These are phyloP conservation scores for Anagrus nilaparvatae DNA, from an alignment of 1,140 invertebrate genomes.

Conservation along the genomic window DNA sequence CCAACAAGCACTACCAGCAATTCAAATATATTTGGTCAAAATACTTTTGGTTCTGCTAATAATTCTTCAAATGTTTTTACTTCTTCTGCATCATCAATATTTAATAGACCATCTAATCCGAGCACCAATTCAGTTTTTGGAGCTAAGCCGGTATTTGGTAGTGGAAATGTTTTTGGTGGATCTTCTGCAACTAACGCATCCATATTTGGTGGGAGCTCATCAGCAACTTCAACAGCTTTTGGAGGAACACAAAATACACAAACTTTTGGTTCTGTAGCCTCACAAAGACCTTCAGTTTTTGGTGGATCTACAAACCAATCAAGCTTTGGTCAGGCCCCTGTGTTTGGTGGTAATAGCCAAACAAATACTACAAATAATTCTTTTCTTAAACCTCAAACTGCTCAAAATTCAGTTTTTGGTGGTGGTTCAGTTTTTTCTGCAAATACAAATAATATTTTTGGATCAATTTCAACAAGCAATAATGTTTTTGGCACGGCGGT, in stretches of 20 bases:
- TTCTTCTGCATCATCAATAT: slow-evolving; percentile 21
- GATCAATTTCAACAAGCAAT: slow-evolving; percentile 7
- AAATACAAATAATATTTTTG: slow-evolving; percentile 16
- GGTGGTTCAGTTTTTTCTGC: too few relatives aligned
- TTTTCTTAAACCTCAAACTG: slow-evolving; percentile 21
- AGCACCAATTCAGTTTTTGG: slow-evolving; percentile 22
- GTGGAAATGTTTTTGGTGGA: slow-evolving; percentile 18
- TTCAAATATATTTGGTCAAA: slow-evolving; percentile 24
- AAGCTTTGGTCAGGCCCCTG: slow-evolving; percentile 24
- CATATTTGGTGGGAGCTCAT: slow-evolving; percentile 22
- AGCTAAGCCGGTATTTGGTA: slow-evolving; percentile 27
- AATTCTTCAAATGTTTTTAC: slow-evolving; percentile 24
- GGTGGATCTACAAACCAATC: slow-evolving; percentile 20
- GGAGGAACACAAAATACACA: slow-evolving; percentile 17
- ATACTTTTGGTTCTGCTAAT: slow-evolving; percentile 16
- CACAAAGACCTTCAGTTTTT: slow-evolving; percentile 22
- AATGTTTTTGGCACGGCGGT: slow-evolving; percentile 18
- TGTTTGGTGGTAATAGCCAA: slow-evolving; percentile 20
- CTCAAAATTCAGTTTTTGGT: slow-evolving; percentile 15
- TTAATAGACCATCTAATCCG: slow-evolving; percentile 16
- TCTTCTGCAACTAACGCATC: slow-evolving; percentile 10
- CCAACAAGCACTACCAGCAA: slow-evolving; percentile 17
- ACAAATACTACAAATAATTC: slow-evolving; percentile 20
- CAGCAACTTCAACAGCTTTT: slow-evolving; percentile 18
- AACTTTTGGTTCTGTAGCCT: slow-evolving; percentile 16